These are phyloP conservation scores for Calidris pygmaea DNA, from an alignment of 2,113 vertebrate species.

Conservation along the genomic window DNA sequence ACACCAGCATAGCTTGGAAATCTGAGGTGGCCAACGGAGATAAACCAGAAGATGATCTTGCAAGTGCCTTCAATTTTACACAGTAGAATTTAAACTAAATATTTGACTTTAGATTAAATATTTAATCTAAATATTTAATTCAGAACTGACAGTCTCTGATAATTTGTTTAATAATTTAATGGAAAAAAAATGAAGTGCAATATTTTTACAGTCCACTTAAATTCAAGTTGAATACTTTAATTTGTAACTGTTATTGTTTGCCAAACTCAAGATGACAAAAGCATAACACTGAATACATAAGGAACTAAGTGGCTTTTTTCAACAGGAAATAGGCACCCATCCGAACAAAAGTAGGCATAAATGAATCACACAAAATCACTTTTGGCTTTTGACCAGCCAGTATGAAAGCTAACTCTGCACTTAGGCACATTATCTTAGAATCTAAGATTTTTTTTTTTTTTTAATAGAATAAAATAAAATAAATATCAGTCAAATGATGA, in stretches of 20 bases:
- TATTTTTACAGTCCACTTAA: conserved; percentile 1
- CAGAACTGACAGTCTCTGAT: not conserved
- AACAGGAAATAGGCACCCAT: not conserved
- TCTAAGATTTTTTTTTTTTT: not conserved
- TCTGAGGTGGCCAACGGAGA: not conserved
- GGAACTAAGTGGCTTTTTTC: not conserved
- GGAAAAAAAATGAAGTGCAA: not conserved
- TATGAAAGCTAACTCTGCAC: not conserved
- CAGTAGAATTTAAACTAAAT: not conserved
- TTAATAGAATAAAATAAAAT: not conserved
- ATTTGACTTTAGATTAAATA: conserved; percentile 25
- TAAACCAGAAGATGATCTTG: not conserved
- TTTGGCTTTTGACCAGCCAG: not conserved
- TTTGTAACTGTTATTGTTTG: conserved; percentile 7
- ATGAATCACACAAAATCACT: not conserved
- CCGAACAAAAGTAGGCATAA: not conserved
- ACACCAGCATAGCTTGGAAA: not conserved
- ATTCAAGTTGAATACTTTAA: not conserved
- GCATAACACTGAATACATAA: not conserved
- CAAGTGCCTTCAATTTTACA: not conserved
- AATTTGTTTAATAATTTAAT: not conserved
- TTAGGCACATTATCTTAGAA: not conserved
- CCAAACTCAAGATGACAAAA: not conserved
- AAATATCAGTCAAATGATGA: not conserved
- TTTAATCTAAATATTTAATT: conserved; percentile 45